Evolutionary conservation across 92 coral and sea anemone genomes (phyloP).

Genomic region (Nematostella vectensis): DNA sequence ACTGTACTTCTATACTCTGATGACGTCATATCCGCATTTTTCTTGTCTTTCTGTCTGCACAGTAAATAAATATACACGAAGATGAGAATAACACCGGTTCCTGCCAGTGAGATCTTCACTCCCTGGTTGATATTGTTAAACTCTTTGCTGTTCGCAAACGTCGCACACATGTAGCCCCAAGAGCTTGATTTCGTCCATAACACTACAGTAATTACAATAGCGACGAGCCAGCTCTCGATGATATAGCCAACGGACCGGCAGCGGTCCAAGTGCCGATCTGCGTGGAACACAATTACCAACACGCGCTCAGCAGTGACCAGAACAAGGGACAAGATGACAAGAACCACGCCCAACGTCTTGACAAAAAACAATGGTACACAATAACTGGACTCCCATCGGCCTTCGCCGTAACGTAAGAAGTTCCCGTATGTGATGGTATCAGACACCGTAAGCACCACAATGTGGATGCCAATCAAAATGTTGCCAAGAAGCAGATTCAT

Average conservation of each 20-base stretch:
- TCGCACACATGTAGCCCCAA: conserved; percentile 83
- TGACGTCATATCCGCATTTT: conserved; percentile 15
- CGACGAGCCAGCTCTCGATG: conserved; percentile 77
- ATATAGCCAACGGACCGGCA: conserved; percentile 80
- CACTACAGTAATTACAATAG: conserved; percentile 57
- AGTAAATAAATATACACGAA: conserved; percentile 44
- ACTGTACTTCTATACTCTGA: conserved; percentile 55
- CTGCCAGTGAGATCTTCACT: conserved; percentile 41
- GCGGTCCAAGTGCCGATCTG: conserved; percentile 55
- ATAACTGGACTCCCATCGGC: conserved; percentile 58
- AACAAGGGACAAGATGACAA: conserved; percentile 52
- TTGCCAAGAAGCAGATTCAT: conserved; percentile 74
- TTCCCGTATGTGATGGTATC: conserved; percentile 68
- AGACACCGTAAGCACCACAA: conserved; percentile 61
- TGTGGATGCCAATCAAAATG: conserved; percentile 60
- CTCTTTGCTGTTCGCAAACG: conserved; percentile 44
- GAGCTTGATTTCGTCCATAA: conserved; percentile 68
- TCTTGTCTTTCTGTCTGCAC: conserved; percentile 41
- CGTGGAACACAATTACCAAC: conserved; percentile 41
- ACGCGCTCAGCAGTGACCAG: conserved; percentile 61
- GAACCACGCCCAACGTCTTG: conserved; percentile 59
- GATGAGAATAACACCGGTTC: conserved; percentile 40
- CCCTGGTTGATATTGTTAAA: conserved; percentile 62
- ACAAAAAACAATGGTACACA: conserved; percentile 74
- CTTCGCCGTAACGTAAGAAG: conserved; percentile 57